Evolutionary conservation across 2,888 invertebrate genomes (phyloP).

Genomic region (Campopleginae sp.): DNA sequence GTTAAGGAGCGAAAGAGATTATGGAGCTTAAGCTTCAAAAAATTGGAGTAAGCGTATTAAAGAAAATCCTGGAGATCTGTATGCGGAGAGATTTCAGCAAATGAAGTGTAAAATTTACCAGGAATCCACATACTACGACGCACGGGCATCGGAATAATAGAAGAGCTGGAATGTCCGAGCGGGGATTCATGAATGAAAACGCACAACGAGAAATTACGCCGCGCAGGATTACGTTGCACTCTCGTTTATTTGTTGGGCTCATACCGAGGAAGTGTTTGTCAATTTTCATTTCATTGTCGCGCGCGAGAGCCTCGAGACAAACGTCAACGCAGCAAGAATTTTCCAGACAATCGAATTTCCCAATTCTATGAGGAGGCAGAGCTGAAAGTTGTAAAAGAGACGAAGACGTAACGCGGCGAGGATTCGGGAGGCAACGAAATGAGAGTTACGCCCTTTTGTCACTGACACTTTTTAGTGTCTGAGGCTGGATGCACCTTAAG

Average conservation of each 20-base stretch:
- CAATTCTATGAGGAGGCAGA: not conserved
- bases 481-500: slow-evolving; percentile 4
- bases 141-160: not conserved
- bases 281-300: slow-evolving; percentile 50
- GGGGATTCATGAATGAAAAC: slow-evolving; percentile 43
- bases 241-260: slow-evolving; percentile 1
- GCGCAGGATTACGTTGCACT: slow-evolving; percentile 40
- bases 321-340: slow-evolving; percentile 49
- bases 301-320: slow-evolving; percentile 25
- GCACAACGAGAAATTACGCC: slow-evolving; percentile 20
- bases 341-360: slow-evolving; percentile 54
- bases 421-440: not conserved
- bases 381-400: not conserved
- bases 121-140: not conserved
- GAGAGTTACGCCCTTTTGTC: slow-evolving; percentile 7
- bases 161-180: slow-evolving; percentile 29
- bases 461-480: not conserved
- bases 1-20: slow-evolving; percentile 41
- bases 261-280: slow-evolving; percentile 39
- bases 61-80: slow-evolving; percentile 14
- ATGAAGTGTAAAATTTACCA: slow-evolving; percentile 11
- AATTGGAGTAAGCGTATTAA: not conserved
- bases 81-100: not conserved
- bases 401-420: not conserved
- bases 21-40: slow-evolving; percentile 9